These are phyloP conservation scores for Dendrolimus pini DNA, from an alignment of 2,888 invertebrate species.

Conservation along the genomic window DNA sequence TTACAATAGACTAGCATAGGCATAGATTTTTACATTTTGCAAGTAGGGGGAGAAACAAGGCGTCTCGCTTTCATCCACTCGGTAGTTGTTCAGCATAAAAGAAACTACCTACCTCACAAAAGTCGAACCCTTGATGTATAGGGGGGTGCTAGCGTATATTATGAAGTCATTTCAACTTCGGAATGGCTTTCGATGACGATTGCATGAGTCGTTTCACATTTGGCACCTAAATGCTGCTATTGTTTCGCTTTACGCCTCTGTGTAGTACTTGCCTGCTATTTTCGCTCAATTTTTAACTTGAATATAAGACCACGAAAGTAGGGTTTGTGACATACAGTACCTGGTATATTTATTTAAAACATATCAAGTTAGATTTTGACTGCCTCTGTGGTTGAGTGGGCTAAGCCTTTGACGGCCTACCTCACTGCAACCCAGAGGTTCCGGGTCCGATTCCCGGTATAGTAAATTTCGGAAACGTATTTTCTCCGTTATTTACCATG, in stretches of 20 bases:
- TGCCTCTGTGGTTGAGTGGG: too few relatives aligned
- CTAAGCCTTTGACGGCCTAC: too few relatives aligned
- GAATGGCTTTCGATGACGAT: slow-evolving; percentile 72
- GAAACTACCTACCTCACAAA: slow-evolving; percentile 42
- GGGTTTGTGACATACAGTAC: too few relatives aligned
- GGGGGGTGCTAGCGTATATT: slow-evolving; percentile 13
- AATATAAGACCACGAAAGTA: not conserved
- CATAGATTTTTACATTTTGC: slow-evolving; percentile 62
- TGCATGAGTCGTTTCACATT: slow-evolving; percentile 61
- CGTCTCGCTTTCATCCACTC: slow-evolving; percentile 70
- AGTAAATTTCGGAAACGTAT: too few relatives aligned
- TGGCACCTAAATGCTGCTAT: slow-evolving; percentile 65
- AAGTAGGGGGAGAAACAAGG: slow-evolving; percentile 58
- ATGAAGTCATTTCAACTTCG: slow-evolving; percentile 55
- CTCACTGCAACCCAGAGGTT: too few relatives aligned
- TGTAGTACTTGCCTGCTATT: slow-evolving; percentile 13
- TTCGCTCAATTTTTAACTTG: slow-evolving; percentile 8
- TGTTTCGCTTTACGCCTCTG: slow-evolving; percentile 49
- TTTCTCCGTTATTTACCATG: too few relatives aligned
- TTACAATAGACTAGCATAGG: slow-evolving; percentile 58
- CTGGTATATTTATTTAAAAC: too few relatives aligned
- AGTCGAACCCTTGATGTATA: slow-evolving; percentile 4
- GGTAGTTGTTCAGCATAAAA: slow-evolving; percentile 56
- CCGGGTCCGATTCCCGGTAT: too few relatives aligned
- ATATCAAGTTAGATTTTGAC: too few relatives aligned